Percentiles rank a stretch among this genome's conserved stretches.
These are phyloP conservation scores for Drosophila sechellia DNA, from an alignment of 1,140 invertebrate species.

Conservation along the genomic window DNA sequence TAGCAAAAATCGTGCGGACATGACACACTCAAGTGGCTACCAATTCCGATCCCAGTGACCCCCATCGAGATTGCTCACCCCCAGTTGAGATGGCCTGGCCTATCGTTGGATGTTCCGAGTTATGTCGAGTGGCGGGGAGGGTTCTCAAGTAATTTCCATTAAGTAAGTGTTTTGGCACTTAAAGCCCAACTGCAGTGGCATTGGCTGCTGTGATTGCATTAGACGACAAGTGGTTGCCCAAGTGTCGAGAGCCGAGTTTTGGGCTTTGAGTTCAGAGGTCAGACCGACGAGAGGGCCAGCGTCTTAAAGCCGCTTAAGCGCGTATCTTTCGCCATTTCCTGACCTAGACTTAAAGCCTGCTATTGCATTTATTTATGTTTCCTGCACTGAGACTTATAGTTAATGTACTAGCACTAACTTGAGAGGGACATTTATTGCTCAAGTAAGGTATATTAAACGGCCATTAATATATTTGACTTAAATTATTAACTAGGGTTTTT, in stretches of 20 bases:
- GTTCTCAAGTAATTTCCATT: conserved; percentile 75
- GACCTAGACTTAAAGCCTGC: conserved; percentile 27
- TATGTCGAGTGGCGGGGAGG: conserved; percentile 49
- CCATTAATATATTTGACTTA: not conserved
- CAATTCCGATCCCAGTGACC: conserved; percentile 14
- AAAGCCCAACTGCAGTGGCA: conserved; percentile 62
- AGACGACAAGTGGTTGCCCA: conserved; percentile 43
- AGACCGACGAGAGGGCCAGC: not conserved
- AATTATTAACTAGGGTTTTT: not conserved
- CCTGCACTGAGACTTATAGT: not conserved
- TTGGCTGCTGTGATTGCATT: conserved; percentile 69
- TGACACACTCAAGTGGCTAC: conserved; percentile 77
- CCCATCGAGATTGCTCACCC: conserved; percentile 69
- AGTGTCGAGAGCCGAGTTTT: conserved; percentile 18
- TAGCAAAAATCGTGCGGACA: conserved; percentile 81
- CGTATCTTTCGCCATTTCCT: conserved; percentile 40
- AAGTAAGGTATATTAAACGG: too few species aligned
- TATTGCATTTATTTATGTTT: not conserved
- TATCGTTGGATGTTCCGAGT: conserved; percentile 45
- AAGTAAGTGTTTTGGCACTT: conserved; percentile 80
- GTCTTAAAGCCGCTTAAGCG: conserved; percentile 59
- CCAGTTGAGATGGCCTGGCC: conserved; percentile 35
- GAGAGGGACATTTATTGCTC: not conserved
- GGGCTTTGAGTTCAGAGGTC: conserved; percentile 27
- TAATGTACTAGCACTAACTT: too few species aligned